Conservation (phyloP, 2,888 invertebrate species). For the Drosophila picticornis region DNA sequence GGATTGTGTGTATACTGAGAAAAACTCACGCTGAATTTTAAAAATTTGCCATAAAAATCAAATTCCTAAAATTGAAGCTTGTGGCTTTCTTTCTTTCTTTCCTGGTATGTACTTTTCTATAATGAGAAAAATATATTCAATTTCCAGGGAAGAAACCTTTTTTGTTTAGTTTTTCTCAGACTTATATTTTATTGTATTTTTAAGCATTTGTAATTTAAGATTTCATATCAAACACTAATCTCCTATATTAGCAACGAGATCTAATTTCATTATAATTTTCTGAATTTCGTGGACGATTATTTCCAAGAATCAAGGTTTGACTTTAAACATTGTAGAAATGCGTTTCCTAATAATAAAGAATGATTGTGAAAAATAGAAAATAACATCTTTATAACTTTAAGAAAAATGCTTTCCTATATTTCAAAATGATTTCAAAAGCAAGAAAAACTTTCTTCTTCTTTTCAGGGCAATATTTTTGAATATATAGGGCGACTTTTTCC, state of each 20-base stretch:
- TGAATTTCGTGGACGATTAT: background rate
- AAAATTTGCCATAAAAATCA: background rate
- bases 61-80: background rate
- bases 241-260: background rate
- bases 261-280: accelerated
- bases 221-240: background rate
- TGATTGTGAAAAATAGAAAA: background rate
- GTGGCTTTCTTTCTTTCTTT: too few species aligned
- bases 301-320: background rate
- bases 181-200: background rate
- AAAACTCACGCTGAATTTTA: background rate
- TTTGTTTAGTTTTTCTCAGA: background rate
- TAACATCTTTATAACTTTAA: background rate
- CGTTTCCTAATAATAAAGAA: background rate
- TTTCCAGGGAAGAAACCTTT: background rate
- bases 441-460: background rate
- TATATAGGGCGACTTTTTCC: background rate
- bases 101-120: background rate
- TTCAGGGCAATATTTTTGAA: background rate
- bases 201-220: background rate
- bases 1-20: constrained; percentile 1
- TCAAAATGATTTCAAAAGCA: background rate
- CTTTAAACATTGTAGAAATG: background rate
- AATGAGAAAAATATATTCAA: background rate
- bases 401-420: background rate